Evolutionary conservation across 2,888 invertebrate species (phyloP).

Genomic region (Gerris lacustris): DNA sequence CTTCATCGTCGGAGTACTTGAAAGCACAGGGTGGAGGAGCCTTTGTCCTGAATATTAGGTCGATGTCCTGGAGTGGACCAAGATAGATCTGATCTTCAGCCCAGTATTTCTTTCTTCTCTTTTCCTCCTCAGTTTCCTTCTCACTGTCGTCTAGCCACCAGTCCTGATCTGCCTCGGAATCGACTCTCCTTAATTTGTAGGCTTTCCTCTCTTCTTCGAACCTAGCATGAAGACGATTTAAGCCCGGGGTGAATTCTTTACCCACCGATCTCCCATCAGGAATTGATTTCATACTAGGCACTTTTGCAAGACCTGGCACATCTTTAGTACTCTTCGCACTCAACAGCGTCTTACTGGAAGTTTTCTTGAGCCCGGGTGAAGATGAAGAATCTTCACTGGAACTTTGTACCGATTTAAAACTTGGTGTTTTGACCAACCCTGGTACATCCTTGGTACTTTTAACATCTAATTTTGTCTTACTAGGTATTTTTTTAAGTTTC

Average conservation of each 20-base stretch:
- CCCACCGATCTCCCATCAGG: conserved; percentile 16
- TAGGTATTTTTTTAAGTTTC: not conserved
- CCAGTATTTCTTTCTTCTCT: conserved; percentile 11
- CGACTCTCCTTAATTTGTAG: conserved; percentile 43
- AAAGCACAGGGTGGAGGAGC: conserved; percentile 33
- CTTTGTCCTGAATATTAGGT: conserved; percentile 63
- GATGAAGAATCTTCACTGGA: conserved; percentile 17
- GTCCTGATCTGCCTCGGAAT: conserved; percentile 41
- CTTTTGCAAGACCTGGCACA: conserved; percentile 31
- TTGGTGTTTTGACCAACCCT: conserved; percentile 15
- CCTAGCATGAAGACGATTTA: conserved; percentile 12
- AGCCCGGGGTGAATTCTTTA: conserved; percentile 24
- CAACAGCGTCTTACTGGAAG: conserved; percentile 2
- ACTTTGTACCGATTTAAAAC: conserved; percentile 10
- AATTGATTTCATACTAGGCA: conserved; percentile 17
- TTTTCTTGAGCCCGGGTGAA: conserved; percentile 22
- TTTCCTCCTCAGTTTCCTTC: conserved; percentile 20
- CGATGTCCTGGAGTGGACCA: conserved; percentile 54
- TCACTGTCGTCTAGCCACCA: conserved; percentile 34
- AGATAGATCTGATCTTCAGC: conserved; percentile 17
- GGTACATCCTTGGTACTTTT: conserved; percentile 8
- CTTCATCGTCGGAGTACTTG: conserved; percentile 26
- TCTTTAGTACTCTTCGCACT: conserved; percentile 28
- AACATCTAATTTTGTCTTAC: not conserved
- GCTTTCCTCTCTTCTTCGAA: conserved; percentile 10